Percentiles rank a stretch among this genome's conserved stretches.
Conservation (phyloP, 2,888 invertebrate species). For the Exephanes ischioxanthus region DNA sequence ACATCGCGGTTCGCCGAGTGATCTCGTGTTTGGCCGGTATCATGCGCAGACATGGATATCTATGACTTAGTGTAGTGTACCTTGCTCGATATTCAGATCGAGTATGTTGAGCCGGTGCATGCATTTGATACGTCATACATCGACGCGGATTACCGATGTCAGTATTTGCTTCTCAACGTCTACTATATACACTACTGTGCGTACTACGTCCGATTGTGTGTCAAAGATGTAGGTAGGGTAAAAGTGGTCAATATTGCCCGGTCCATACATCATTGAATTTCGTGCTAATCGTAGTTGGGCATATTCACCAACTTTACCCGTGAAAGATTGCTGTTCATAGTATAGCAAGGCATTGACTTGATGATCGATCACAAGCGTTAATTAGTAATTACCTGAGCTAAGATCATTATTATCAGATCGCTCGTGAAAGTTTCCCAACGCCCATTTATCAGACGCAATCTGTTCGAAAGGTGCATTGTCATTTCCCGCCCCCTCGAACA, state of each 20-base stretch:
- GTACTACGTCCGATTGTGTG: background rate
- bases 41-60: slow-evolving; percentile 38
- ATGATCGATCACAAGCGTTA: background rate
- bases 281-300: background rate
- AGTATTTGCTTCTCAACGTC: background rate
- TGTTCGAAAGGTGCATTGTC: slow-evolving; percentile 18
- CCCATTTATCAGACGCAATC: background rate
- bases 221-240: background rate
- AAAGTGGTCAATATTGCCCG: background rate
- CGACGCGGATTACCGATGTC: slow-evolving; percentile 1
- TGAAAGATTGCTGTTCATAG: background rate
- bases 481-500: background rate
- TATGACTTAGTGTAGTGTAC: slow-evolving; percentile 21
- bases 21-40: slow-evolving; percentile 22
- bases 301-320: too few species aligned
- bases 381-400: background rate
- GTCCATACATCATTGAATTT: background rate
- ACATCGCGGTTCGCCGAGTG: background rate
- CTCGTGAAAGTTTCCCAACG: slow-evolving; percentile 1
- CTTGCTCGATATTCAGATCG: slow-evolving; percentile 42
- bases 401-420: background rate
- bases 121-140: slow-evolving; percentile 46
- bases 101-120: slow-evolving; percentile 18
- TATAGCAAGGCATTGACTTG: background rate
- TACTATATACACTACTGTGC: background rate